These are phyloP conservation scores for Gouania willdenowi DNA, from an alignment of 2,797 vertebrate species.

Conservation along the genomic window DNA sequence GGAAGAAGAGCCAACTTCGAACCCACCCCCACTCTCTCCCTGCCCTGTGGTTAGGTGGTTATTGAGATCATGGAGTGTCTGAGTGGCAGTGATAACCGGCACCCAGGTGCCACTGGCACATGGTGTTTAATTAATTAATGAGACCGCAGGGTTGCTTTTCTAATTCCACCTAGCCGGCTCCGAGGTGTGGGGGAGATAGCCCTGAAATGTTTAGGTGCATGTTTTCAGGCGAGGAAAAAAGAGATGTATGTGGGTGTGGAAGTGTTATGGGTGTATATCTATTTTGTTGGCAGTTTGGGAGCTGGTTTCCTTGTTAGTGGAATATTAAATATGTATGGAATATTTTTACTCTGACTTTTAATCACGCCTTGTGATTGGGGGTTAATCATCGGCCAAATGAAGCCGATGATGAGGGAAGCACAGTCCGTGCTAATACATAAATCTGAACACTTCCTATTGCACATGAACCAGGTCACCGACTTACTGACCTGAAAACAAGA, in stretches of 20 bases:
- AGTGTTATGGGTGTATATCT: constrained; percentile 57
- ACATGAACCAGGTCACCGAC: constrained; percentile 59
- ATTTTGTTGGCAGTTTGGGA: constrained; percentile 79
- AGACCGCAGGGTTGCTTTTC: constrained; percentile 70
- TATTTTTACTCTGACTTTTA: constrained; percentile 79
- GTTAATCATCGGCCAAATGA: constrained; percentile 72
- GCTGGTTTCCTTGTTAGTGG: constrained; percentile 71
- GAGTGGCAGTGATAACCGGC: constrained; percentile 72
- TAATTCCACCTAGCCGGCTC: constrained; percentile 65
- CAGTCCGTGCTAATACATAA: constrained; percentile 51
- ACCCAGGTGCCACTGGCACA: constrained; percentile 67
- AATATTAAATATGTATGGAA: constrained; percentile 72
- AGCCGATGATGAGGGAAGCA: constrained; percentile 61
- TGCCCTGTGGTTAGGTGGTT: constrained; percentile 66
- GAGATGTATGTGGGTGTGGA: constrained; percentile 52
- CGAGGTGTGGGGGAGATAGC: constrained; percentile 53
- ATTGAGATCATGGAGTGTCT: constrained; percentile 71
- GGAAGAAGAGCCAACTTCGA: constrained; percentile 4
- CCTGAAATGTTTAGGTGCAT: constrained; percentile 62
- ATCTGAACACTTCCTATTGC: constrained; percentile 22
- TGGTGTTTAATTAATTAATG: constrained; percentile 77
- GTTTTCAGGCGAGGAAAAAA: constrained; percentile 56
- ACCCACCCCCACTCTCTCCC: constrained; percentile 4
- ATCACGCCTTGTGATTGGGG: constrained; percentile 65
- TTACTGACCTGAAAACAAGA: constrained; percentile 28